Evolutionary conservation across 2,888 invertebrate species (phyloP), one percentile per base, ranked within the genome.

Genomic region (Tetranychus piercei): DNA sequence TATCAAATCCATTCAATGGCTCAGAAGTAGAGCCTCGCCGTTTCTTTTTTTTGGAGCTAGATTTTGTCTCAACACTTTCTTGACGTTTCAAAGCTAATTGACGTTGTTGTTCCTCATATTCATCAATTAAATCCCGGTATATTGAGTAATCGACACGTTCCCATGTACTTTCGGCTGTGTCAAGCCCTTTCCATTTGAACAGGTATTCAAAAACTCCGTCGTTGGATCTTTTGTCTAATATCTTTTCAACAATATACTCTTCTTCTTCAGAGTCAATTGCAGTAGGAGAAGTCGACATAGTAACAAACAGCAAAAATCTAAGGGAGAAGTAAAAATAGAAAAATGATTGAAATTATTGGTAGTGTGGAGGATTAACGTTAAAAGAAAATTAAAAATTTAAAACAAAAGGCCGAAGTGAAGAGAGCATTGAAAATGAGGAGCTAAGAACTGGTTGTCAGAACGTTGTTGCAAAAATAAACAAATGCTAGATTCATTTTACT

Each of bases 1-100:
- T 23, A 18, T 73, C 73, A 15, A 22, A 73, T 23, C 73, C 73
- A 20, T 34, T 73, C 11, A 34, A 15, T 34, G 44, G 73, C 34
- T 34, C 34, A 34, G 34, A 34, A 34, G 34, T 34, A 6, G 66
- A 67, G 15, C 7, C 7, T 7, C 55, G 9, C 9, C 55, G 55
- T 55, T 55, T 55, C 55, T 55, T 55, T 15, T 55, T 55, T 6
- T 55, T 55, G 34, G 34, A 34, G 7, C 55, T 7, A 0, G 15
- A 9, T 15, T 15, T 55, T 1, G 9, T 15, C 9, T 15, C 55
- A 55, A 15, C 55, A 55, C 3, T 55, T 55, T 55, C 11, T 55
- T 55, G 11, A 9, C 55, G 1, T 55, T 55, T 55, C 0, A 55
- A 3, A 55, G 55, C 55, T 15, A 55, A 55, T 15, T 15, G 55